Base-by-base conservation (phyloP, 37 sponge, comb jelly and placozoan species). In the Bolinopsis microptera region DNA sequence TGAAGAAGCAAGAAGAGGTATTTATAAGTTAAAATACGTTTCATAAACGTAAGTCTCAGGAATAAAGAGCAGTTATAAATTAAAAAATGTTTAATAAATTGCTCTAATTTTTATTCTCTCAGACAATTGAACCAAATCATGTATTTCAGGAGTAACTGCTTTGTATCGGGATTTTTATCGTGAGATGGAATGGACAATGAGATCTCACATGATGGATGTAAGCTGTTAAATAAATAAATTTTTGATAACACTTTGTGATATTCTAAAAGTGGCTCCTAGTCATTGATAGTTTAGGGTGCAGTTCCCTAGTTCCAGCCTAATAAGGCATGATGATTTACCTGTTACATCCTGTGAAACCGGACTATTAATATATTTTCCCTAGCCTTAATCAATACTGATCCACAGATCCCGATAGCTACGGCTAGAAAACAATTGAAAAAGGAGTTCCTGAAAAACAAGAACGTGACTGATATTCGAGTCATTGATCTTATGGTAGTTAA, bases 401-500 rank as follows among this genome's bases (percentile, higher is more conserved):
- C 97, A 34, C 96, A 98, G 69, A 93, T 95, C 0, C 74, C 95
- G 2, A 69, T 80, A 9, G 93, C 93, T 61, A 28, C 92, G 30
- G 96, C 94, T 1, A 69, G 96, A 35, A 33, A 94, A n/a, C 93
- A 94, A 70, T 69, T 98, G 93, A 95, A 95, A 82, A 92, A 95
- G 35, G 94, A 96, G 94, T 98, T 98, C 76, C 48, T 93, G 83
- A 95, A 95, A 76, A 95, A 98, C 92, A 93, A 96, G 39, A 94
- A 96, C 88, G 93, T 98, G n/a, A 94, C 96, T 40, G 98, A 98
- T 88, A 96, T 96, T 9, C 95, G 98, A 67, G 94, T 96, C 22
- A 96, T 98, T 69, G 98, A 98, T 69, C 90, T 98, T 94, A 37
- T 96, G 74, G 97, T 98, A 25, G 93, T 98, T 36, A 98, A 98